A percentile compares a stretch with the other conserved stretches of the same genome.
Evolutionary conservation across 30 jellyfish, hydroid and myxozoan species (phyloP).

Genomic region (Aurelia sp.): DNA sequence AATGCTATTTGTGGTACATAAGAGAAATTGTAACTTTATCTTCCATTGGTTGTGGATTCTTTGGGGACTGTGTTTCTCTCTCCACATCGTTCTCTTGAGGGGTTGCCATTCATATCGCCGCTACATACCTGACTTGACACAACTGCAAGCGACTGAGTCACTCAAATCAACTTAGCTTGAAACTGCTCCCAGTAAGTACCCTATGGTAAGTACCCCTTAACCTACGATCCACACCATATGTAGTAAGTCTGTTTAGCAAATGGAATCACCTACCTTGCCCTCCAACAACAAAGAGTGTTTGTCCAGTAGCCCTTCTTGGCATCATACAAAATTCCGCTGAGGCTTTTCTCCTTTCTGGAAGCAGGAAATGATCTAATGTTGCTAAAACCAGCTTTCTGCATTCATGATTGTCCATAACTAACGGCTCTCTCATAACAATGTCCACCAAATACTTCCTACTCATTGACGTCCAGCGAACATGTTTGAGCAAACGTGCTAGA

Average conservation of each 20-base stretch:
- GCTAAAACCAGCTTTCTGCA: conserved; percentile 66
- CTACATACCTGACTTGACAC: too few relatives aligned
- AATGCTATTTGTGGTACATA: too few relatives aligned
- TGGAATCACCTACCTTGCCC: conserved; percentile 73
- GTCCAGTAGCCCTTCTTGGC: conserved; percentile 69
- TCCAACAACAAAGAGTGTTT: conserved; percentile 74
- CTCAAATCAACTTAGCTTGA: too few relatives aligned
- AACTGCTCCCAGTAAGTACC: too few relatives aligned
- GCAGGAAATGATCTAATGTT: conserved; percentile 71
- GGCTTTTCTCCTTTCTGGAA: conserved; percentile 76
- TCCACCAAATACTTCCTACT: conserved; percentile 84
- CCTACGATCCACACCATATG: too few relatives aligned
- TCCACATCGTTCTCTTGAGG: too few relatives aligned
- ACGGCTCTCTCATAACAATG: conserved; percentile 70
- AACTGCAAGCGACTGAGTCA: too few relatives aligned
- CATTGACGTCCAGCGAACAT: conserved; percentile 73
- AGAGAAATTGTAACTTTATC: too few relatives aligned
- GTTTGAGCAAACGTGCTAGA: conserved; percentile 46
- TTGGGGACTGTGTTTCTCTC: too few relatives aligned
- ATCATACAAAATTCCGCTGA: not conserved
- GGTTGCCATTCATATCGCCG: too few relatives aligned
- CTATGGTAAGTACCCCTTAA: too few relatives aligned
- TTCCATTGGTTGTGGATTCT: too few relatives aligned
- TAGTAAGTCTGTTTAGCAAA: not conserved
- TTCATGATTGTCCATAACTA: conserved; percentile 75